Conservation (phyloP, 2,113 vertebrate species). For the Epinephelus lanceolatus region DNA sequence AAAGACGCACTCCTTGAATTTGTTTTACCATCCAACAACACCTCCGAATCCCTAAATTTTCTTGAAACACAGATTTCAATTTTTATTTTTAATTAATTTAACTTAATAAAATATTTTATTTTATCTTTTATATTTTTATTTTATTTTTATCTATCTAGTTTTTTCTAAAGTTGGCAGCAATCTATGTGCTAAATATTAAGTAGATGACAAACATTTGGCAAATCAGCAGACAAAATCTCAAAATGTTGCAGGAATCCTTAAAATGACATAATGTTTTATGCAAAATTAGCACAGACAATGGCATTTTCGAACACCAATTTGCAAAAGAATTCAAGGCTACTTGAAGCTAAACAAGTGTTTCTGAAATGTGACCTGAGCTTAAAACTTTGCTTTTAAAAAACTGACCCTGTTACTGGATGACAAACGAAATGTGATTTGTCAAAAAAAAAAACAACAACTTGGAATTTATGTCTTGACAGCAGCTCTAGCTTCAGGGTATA, state of each 20-base stretch:
- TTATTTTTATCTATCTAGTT: not conserved
- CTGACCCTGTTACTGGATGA: not conserved
- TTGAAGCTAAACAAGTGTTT: not conserved
- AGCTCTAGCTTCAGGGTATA: conserved; percentile 17
- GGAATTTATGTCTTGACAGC: conserved; percentile 6
- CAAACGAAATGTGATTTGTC: not conserved
- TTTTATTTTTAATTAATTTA: no score
- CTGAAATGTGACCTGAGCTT: not conserved
- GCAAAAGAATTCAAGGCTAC: not conserved
- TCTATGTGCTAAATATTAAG: not conserved
- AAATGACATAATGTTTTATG: not conserved
- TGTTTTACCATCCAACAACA: not conserved
- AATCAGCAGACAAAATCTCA: not conserved
- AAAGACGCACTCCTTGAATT: not conserved
- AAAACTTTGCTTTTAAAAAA: not conserved
- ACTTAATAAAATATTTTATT: no score
- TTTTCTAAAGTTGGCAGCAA: not conserved
- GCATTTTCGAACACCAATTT: not conserved
- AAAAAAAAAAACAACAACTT: not conserved
- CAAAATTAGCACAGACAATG: not conserved
- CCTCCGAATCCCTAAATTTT: not conserved
- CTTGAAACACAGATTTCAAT: not conserved
- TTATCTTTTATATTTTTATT: no score
- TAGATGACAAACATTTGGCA: not conserved
- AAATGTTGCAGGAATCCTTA: not conserved